These are phyloP conservation scores for Cheilosia vernalis DNA, from an alignment of 2,888 invertebrate genomes.

Conservation along the genomic window DNA sequence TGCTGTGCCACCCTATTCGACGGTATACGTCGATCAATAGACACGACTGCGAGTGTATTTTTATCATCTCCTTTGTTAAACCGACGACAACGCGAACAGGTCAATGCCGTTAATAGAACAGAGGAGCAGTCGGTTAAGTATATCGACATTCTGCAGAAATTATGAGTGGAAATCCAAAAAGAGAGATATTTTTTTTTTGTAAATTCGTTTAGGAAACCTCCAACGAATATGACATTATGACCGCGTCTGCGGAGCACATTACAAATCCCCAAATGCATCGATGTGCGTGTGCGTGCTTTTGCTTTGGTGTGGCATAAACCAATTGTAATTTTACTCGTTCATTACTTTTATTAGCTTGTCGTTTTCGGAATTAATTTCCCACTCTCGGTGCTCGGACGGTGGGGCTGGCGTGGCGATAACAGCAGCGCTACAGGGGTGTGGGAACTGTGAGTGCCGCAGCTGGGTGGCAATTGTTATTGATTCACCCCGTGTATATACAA, in stretches of 20 bases:
- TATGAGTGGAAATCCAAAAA: background rate
- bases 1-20: constrained; percentile 5
- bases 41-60: constrained; percentile 7
- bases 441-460: background rate
- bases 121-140: background rate
- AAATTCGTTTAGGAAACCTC: background rate
- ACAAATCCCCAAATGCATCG: too few species aligned
- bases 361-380: constrained; percentile 58
- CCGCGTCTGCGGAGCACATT: too few species aligned
- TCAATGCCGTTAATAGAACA: constrained; percentile 40
- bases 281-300: too few species aligned
- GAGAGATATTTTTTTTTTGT: background rate
- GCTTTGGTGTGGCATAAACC: constrained; percentile 16
- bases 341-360: constrained; percentile 64
- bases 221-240: too few species aligned
- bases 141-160: background rate
- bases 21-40: constrained; percentile 32
- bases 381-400: constrained; percentile 19
- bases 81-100: constrained; percentile 39
- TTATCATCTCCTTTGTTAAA: constrained; percentile 25
- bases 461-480: constrained; percentile 57
- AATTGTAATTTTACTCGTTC: constrained; percentile 58
- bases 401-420: background rate
- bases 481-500: constrained; percentile 28
- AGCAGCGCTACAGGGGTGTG: background rate